phyloP scores from a whole-genome alignment of 2,113 vertebrate species.

The Tragelaphus strepsiceros region DNA sequence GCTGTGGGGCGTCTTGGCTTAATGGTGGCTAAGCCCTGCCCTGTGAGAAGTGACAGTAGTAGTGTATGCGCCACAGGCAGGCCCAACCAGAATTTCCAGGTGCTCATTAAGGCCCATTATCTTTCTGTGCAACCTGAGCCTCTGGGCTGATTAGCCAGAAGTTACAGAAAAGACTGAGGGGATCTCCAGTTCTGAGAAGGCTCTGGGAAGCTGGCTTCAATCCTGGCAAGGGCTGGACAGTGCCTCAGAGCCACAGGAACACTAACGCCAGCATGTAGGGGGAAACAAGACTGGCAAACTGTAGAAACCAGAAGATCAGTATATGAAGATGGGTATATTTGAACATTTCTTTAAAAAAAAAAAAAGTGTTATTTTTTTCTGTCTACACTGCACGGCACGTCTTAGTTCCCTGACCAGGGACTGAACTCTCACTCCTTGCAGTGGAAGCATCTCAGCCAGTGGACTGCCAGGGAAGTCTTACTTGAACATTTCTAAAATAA shows the following conservation, averaged over 20 bases:
- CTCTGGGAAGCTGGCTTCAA: neutral
- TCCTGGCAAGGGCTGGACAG: neutral
- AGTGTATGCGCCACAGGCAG: neutral
- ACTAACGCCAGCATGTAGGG: neutral
- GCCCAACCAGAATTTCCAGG: slow-evolving; percentile 59
- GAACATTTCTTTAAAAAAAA: neutral
- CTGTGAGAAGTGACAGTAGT: neutral
- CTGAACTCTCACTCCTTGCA: neutral
- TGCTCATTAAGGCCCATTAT: slow-evolving; percentile 39
- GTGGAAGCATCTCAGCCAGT: neutral
- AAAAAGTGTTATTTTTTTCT: neutral
- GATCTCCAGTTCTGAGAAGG: neutral
- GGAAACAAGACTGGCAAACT: neutral
- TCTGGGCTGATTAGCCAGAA: slow-evolving; percentile 6
- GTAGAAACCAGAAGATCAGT: neutral
- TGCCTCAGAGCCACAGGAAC: neutral
- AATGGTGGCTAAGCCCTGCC: neutral
- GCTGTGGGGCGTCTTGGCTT: neutral
- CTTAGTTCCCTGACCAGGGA: neutral
- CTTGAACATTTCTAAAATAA: neutral
- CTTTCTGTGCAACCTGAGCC: slow-evolving; percentile 25
- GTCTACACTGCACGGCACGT: neutral
- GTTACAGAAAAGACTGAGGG: neutral
- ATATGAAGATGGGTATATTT: neutral
- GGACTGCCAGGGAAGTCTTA: neutral